Percentiles rank a stretch among this genome's conserved stretches.
phyloP scores from a whole-genome alignment of 2,113 vertebrate genomes.

The Lucifuga dentata region DNA sequence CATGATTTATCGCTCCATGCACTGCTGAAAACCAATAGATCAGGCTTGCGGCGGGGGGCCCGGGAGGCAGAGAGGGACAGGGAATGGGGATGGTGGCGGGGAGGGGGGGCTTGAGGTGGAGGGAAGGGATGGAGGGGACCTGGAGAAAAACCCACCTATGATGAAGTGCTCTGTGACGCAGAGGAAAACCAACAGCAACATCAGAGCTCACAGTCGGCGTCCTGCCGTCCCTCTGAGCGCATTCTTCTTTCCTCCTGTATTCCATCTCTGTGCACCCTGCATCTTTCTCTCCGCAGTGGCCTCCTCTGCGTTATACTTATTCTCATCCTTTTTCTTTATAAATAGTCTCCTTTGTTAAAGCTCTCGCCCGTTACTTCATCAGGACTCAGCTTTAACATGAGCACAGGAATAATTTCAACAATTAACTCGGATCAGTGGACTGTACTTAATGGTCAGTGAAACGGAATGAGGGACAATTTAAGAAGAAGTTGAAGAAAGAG shows the following conservation, averaged over 20 bases:
- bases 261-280: constrained; percentile 36
- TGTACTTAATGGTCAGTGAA: constrained; percentile 21
- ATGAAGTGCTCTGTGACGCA: constrained; percentile 80
- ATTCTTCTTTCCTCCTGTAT: constrained; percentile 57
- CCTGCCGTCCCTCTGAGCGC: constrained; percentile 59
- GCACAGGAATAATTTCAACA: constrained; percentile 43
- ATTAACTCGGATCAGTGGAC: constrained; percentile 50
- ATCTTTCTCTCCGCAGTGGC: constrained; percentile 36
- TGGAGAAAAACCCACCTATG: constrained; percentile 82
- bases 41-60: constrained; percentile 80
- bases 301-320: constrained; percentile 18
- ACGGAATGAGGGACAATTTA: background rate
- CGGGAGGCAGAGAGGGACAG: constrained; percentile 60
- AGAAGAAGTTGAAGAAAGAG: background rate
- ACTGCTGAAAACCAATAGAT: constrained; percentile 81
- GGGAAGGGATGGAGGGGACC: constrained; percentile 39
- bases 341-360: constrained; percentile 25
- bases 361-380: constrained; percentile 1
- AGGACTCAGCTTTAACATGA: constrained; percentile 38
- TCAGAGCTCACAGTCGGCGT: constrained; percentile 71
- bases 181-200: constrained; percentile 67
- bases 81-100: constrained; percentile 55
- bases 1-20: constrained; percentile 80
- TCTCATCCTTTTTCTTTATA: constrained; percentile 42
- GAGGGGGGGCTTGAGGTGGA: constrained; percentile 6